Evolutionary conservation across 2,113 vertebrate species (phyloP).

Genomic region (Brachyistius frenatus): DNA sequence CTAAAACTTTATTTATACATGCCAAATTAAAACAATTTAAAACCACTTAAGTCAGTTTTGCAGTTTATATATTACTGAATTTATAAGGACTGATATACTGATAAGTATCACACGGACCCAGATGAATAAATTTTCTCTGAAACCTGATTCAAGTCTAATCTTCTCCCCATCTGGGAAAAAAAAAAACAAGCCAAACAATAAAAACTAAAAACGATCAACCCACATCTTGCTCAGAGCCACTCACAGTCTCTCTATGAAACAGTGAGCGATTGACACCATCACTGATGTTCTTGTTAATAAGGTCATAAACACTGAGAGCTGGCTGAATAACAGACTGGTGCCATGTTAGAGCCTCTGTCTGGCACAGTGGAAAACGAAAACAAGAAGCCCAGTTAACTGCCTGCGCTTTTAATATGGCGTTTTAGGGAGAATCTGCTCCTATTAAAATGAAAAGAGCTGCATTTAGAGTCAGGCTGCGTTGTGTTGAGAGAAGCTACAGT

Average conservation of each 20-base stretch:
- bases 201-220: background rate
- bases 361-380: constrained; percentile 47
- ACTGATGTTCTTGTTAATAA: constrained; percentile 66
- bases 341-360: constrained; percentile 54
- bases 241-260: constrained; percentile 23
- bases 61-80: too few relatives aligned
- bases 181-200: background rate
- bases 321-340: constrained; percentile 58
- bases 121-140: too few relatives aligned
- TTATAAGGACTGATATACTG: too few relatives aligned
- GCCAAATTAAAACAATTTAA: too few relatives aligned
- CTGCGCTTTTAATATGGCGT: constrained; percentile 68
- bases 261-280: constrained; percentile 56
- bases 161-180: too few relatives aligned
- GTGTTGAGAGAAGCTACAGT: constrained; percentile 11
- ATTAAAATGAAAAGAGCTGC: constrained; percentile 44
- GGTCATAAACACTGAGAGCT: constrained; percentile 66
- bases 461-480: constrained; percentile 37
- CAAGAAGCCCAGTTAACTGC: constrained; percentile 57
- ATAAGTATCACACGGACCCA: too few relatives aligned
- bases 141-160: too few relatives aligned
- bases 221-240: constrained; percentile 22
- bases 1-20: too few relatives aligned
- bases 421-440: constrained; percentile 45
- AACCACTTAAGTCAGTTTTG: too few relatives aligned